These are phyloP conservation scores for Tribolium madens DNA, from an alignment of 1,140 invertebrate species.

Conservation along the genomic window DNA sequence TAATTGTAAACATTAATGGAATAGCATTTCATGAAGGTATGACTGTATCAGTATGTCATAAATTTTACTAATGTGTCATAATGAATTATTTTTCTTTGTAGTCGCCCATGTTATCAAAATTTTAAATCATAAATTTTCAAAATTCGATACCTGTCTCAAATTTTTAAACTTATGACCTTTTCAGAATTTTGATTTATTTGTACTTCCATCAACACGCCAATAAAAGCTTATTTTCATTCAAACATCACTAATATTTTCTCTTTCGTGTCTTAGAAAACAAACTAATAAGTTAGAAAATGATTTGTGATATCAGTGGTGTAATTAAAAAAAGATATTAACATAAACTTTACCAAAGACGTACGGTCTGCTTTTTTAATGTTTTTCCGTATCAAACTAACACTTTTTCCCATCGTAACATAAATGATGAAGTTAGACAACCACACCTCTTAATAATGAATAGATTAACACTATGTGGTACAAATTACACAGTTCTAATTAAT, in stretches of 20 bases:
- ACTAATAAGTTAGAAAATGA: neutral
- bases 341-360: neutral
- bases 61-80: neutral
- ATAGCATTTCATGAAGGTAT: no score
- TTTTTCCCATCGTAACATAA: neutral
- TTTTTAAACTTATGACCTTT: neutral
- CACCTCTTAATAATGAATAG: conserved; percentile 24
- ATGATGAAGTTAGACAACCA: conserved; percentile 22
- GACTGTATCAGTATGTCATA: neutral
- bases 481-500: conserved; percentile 34
- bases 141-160: no score
- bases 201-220: neutral
- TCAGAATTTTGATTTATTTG: neutral
- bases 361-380: neutral
- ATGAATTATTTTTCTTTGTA: no score
- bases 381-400: neutral
- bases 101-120: no score
- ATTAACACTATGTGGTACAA: conserved; percentile 30
- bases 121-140: no score
- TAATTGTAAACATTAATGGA: no score
- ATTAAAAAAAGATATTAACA: neutral
- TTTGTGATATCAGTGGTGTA: neutral
- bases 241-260: neutral
- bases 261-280: neutral
- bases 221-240: neutral